These are phyloP conservation scores for Amphipoea lucens DNA, from an alignment of 2,888 invertebrate genomes.

Conservation along the genomic window DNA sequence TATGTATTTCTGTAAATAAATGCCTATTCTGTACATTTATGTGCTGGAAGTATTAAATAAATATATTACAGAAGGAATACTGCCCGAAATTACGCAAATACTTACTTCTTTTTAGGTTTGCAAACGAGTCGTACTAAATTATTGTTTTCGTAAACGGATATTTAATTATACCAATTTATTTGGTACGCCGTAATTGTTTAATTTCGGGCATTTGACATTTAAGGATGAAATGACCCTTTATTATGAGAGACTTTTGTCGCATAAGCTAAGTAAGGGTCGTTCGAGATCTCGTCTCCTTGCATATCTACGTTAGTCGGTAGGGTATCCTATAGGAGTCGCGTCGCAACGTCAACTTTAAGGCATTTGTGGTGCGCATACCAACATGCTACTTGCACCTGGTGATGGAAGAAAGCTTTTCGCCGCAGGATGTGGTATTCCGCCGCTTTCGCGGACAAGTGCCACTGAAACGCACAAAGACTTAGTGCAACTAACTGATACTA, in stretches of 20 bases:
- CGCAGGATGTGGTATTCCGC: no score
- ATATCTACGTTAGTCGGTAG: background rate
- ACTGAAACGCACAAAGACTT: no score
- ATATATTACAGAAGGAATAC: background rate
- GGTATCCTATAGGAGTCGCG: background rate
- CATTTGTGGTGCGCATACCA: no score
- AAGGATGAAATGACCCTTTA: conserved; percentile 18
- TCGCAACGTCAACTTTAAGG: no score
- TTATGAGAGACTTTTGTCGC: conserved; percentile 13
- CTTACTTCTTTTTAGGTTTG: conserved; percentile 18
- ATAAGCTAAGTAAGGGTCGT: background rate
- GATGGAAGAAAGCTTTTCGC: no score
- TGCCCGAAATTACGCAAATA: conserved; percentile 18
- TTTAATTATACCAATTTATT: conserved; percentile 55
- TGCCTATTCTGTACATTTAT: no score
- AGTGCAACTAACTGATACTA: no score
- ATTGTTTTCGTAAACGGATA: conserved; percentile 38
- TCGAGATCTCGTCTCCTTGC: background rate
- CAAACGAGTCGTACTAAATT: conserved; percentile 19
- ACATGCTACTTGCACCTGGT: no score
- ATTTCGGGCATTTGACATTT: conserved; percentile 34
- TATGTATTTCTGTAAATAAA: background rate
- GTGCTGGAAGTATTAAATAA: no score
- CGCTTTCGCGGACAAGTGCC: no score
- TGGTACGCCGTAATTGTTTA: conserved; percentile 35